Percentiles rank a stretch among this genome's conserved stretches.
Evolutionary conservation across 2,797 vertebrate genomes (phyloP).

Genomic region (Myripristis jacobus): DNA sequence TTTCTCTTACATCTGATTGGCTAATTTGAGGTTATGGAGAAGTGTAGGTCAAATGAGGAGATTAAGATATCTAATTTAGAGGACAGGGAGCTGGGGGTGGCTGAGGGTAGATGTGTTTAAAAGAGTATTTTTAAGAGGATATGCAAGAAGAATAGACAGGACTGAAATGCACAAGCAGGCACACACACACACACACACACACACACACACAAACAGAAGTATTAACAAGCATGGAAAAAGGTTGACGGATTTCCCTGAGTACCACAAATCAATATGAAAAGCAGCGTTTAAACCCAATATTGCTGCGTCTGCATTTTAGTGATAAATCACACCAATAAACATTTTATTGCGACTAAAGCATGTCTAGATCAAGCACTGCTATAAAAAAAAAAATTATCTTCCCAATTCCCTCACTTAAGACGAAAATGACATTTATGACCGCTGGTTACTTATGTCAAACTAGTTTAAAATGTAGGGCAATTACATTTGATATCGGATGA

Average conservation of each 20-base stretch:
- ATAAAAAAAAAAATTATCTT: conserved; percentile 28
- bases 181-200: background rate
- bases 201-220: background rate
- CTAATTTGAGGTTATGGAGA: too few species aligned
- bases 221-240: background rate
- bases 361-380: conserved; percentile 21
- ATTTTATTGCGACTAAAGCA: conserved; percentile 48
- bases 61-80: too few species aligned
- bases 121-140: background rate
- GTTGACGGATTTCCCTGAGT: background rate
- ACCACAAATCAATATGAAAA: conserved; percentile 43
- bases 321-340: conserved; percentile 47
- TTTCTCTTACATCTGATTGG: too few species aligned
- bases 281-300: conserved; percentile 9
- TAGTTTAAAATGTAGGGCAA: conserved; percentile 46
- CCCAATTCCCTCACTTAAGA: background rate
- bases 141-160: background rate
- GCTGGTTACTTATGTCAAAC: conserved; percentile 10
- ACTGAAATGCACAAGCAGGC: background rate
- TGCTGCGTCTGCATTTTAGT: conserved; percentile 1
- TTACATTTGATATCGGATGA: conserved; percentile 39
- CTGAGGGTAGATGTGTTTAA: too few species aligned
- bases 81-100: too few species aligned
- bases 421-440: conserved; percentile 22
- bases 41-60: too few species aligned